These are phyloP conservation scores for Aleiodes sp. DNA, from an alignment of 1,140 invertebrate genomes.

Conservation along the genomic window DNA sequence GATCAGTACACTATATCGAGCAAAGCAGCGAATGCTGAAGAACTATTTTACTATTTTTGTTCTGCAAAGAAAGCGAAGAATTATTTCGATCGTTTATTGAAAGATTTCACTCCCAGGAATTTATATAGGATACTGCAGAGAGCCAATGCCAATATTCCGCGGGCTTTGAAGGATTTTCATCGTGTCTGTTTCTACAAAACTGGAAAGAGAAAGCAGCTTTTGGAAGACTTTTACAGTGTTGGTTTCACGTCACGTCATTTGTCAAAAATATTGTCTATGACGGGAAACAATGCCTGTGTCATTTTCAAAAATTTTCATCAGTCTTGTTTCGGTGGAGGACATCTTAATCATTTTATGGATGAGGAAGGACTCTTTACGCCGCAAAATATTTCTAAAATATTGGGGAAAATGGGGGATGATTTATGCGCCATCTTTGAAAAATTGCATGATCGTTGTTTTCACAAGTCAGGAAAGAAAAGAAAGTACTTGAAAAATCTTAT, in stretches of 20 bases:
- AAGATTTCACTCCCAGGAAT: slow-evolving; percentile 32
- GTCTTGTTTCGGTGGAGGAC: slow-evolving; percentile 9
- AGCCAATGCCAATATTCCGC: slow-evolving; percentile 44
- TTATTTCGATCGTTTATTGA: slow-evolving; percentile 44
- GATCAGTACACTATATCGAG: slow-evolving; percentile 39
- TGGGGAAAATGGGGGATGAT: slow-evolving; percentile 43
- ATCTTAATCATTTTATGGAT: slow-evolving; percentile 35
- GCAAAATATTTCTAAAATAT: slow-evolving; percentile 42
- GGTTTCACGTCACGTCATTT: background rate
- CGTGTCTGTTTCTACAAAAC: slow-evolving; percentile 47
- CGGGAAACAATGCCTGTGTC: slow-evolving; percentile 47
- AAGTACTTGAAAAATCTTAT: slow-evolving; percentile 50
- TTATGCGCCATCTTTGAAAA: slow-evolving; percentile 48
- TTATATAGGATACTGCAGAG: slow-evolving; percentile 47
- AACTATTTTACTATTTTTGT: slow-evolving; percentile 49
- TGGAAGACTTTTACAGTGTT: slow-evolving; percentile 40
- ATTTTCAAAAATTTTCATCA: slow-evolving; percentile 50
- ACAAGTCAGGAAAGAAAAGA: slow-evolving; percentile 46
- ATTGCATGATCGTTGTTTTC: slow-evolving; percentile 52
- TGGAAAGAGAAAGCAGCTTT: slow-evolving; percentile 42
- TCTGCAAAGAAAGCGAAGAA: slow-evolving; percentile 39
- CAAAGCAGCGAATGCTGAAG: slow-evolving; percentile 36
- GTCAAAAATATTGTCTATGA: slow-evolving; percentile 42
- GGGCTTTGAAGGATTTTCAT: slow-evolving; percentile 49
- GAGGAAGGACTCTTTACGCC: slow-evolving; percentile 43